Base-by-base conservation (phyloP, 2,888 invertebrate species). In the Drosophila eohydei region DNA sequence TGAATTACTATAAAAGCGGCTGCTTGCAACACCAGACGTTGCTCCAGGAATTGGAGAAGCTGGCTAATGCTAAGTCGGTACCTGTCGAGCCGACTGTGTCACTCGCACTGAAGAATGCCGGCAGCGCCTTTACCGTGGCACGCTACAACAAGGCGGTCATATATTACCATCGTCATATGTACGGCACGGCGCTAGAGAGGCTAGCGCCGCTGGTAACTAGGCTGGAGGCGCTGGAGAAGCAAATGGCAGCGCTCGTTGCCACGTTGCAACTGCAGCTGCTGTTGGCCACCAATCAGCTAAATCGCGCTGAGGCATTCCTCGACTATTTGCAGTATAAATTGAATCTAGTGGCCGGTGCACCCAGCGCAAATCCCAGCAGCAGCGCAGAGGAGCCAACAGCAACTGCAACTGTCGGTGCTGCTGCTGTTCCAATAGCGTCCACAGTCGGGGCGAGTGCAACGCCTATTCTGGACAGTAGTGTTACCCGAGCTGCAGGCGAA, bases 1-100 rank as follows among this genome's bases (percentile, higher is more conserved):
- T 95, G 0, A 97, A 97, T 89, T 97, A 96, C 92, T 97, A 96
- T 92, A 95, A 95, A 73, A 94, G 94, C 63, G 96, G 95, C 54
- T 94, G 96, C 88, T 96, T 95, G 80, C 96, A 96, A 84, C 95
- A 96, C 14, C 96, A 96, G 61, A 94, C 95, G 59, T 95, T 97
- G 85, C 94, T 95, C 72, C 95, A 95, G 85, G 94, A 94, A 58
- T 93, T 97, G 28, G 94, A 94, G 38, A 94, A 95, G 32, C 63
- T 90, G 28, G 60, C 73, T 2, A 74, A 77, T n/a, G 80, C 84
- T 21, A 80, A 75, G 41, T 32, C 63, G 0, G 34, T 51, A 21
- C 28, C 58, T 7, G 57, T 44, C 11, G 46, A 46, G 11, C 56
- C 44, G 6, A 58, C 30, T 7, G 62, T 64, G 32, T 71, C 71